Evolutionary conservation across 2,888 invertebrate species (phyloP), one percentile per base, ranked within the genome.

Genomic region (Trichopoda pennipes): DNA sequence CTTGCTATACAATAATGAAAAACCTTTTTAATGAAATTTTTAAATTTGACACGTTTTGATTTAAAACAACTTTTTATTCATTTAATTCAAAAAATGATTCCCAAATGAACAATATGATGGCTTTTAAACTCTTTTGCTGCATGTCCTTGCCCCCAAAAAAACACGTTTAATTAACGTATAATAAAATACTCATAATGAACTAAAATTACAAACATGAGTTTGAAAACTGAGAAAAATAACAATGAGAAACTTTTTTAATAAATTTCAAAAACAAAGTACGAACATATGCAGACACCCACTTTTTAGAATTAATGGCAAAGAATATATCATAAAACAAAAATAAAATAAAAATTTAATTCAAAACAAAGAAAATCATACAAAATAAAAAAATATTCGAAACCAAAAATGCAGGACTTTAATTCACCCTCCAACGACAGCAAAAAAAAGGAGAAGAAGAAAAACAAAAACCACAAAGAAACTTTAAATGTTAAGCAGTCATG

Each of bases 331-430:
- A 44, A 44, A 38, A 38, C 14, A 38, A 38, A 16, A 44, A n/a
- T 44, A 16, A 16, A 16, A 16, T 44, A 12, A 12, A 38, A 38
- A 38, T 44, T 44, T 3, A 44, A 44, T 7, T 16, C 42, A 44
- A 44, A 44, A 44, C 42, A 44, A 44, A 44, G 42, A 44, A 44
- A 14, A 9, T 6, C 16, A 16, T n/a, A n/a, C 3, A 14, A 44
- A 44, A 44, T 6, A 12, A 28, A 28, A 8, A 28, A 28, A 28
- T 2, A 4, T 44, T 44, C 12, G 2, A n/a, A 56, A 69, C n/a
- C 35, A 17, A 60, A n/a, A 76, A 60, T 60, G 68, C 35, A 64
- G 17, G 58, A 73, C 63, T 77, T 77, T 53, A 70, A 58, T 72
- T 64, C 38, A 58, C 44, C 19, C 17, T 16, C 12, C 8, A 60